Evolutionary conservation across 2,113 vertebrate genomes (phyloP).

Genomic region (Glaucomys volans): DNA sequence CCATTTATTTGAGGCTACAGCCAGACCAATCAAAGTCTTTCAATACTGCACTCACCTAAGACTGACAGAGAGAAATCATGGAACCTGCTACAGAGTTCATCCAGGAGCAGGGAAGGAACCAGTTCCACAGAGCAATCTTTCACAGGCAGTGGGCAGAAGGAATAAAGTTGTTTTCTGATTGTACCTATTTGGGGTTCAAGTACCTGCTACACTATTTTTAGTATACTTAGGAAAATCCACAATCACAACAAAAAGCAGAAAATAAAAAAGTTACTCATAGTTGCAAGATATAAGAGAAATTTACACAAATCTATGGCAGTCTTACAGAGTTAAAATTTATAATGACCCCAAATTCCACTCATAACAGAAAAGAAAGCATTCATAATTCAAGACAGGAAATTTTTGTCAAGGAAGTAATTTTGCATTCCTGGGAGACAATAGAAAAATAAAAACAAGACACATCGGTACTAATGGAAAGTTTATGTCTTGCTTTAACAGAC

Average conservation of each 20-base stretch:
- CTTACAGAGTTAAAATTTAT: not conserved
- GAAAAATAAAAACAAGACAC: not conserved
- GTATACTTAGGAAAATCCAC: not conserved
- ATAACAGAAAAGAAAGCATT: not conserved
- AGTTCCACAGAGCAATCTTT: not conserved
- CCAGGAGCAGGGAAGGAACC: not conserved
- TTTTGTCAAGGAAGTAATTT: slow-evolving; percentile 29
- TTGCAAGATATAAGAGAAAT: not conserved
- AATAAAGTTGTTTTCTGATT: not conserved
- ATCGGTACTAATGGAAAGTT: not conserved
- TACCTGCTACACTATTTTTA: not conserved
- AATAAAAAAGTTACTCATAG: not conserved
- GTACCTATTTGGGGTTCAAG: not conserved
- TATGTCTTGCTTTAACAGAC: not conserved
- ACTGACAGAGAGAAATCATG: not conserved
- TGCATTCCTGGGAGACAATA: not conserved
- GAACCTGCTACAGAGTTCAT: not conserved
- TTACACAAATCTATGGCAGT: not conserved
- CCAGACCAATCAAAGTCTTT: not conserved
- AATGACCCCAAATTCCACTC: not conserved
- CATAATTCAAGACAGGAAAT: slow-evolving; percentile 26
- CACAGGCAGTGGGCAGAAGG: rapidly evolving
- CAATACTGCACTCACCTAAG: not conserved
- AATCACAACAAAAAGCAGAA: not conserved
- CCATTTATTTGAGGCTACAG: too few relatives aligned